Percentiles rank a stretch among this genome's conserved stretches.
Conservation (phyloP, 2,888 invertebrate species). For the Anticlea derivata region DNA sequence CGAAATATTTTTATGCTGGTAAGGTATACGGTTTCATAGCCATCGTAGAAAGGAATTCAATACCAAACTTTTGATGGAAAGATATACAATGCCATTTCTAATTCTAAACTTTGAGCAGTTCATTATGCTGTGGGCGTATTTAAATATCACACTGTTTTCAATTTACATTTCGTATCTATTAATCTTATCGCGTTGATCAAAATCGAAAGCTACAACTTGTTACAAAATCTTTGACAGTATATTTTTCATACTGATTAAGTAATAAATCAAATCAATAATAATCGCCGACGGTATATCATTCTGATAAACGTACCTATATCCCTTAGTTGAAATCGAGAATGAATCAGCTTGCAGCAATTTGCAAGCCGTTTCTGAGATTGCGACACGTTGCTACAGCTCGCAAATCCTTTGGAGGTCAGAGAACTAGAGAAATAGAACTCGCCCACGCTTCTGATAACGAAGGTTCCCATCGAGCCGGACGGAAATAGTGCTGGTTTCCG, state of each 20-base stretch:
- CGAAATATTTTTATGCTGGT: constrained; percentile 1
- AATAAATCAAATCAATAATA: constrained; percentile 2
- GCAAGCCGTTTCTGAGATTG: constrained; percentile 35
- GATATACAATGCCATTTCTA: constrained; percentile 5
- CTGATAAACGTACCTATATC: constrained; percentile 6
- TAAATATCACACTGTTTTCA: constrained; percentile 50
- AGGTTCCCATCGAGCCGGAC: constrained; percentile 52
- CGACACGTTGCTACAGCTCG: constrained; percentile 46
- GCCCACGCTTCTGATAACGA: constrained; percentile 54
- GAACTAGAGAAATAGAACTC: constrained; percentile 54
- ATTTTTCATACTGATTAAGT: constrained; percentile 3
- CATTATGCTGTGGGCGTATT: constrained; percentile 40
- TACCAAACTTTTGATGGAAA: constrained; percentile 11
- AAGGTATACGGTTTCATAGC: not conserved
- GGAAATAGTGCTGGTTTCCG: constrained; percentile 65
- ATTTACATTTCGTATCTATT: constrained; percentile 37
- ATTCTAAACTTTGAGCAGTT: constrained; percentile 11
- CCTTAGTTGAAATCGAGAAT: constrained; percentile 29
- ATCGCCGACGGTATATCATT: constrained; percentile 4
- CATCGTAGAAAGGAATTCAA: constrained; percentile 9
- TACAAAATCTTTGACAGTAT: not conserved
- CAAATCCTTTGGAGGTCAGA: constrained; percentile 62
- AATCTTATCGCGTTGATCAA: constrained; percentile 31
- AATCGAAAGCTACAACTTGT: constrained; percentile 18
- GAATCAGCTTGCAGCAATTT: constrained; percentile 32